phyloP scores from a whole-genome alignment of 2,113 vertebrate species.

The Trichechus manatus region DNA sequence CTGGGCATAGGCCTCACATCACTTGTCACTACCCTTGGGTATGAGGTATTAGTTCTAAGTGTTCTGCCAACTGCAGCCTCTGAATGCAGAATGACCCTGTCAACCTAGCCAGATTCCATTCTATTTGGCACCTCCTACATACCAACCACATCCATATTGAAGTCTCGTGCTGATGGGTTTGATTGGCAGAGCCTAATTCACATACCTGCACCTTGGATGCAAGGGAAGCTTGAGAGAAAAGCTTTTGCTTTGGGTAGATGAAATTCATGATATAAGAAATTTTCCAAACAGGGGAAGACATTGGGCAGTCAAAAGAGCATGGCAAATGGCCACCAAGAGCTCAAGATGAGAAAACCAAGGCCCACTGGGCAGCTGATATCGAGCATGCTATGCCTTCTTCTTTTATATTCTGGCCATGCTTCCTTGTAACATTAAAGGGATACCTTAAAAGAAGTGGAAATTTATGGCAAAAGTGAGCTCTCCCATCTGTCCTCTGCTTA shows the following conservation, averaged over 20 bases:
- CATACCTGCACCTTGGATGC: not conserved
- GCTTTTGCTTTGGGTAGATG: not conserved
- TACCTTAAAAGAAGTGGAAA: constrained; percentile 76
- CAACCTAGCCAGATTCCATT: not conserved
- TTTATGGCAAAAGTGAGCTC: constrained; percentile 54
- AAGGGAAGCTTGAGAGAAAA: not conserved
- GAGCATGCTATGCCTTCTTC: not conserved
- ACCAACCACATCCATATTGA: not conserved
- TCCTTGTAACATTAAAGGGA: constrained; percentile 13
- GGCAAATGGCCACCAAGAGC: not conserved
- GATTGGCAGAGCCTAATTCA: not conserved
- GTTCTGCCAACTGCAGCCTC: not conserved
- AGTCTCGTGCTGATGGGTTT: not conserved
- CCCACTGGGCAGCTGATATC: not conserved
- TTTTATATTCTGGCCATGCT: not conserved
- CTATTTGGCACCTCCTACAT: not conserved
- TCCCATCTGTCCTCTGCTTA: constrained; percentile 36
- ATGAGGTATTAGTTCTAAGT: not conserved
- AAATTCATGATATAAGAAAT: not conserved
- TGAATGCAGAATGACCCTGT: not conserved
- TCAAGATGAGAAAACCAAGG: not conserved
- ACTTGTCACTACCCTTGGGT: not conserved
- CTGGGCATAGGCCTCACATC: not conserved
- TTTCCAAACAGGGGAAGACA: not conserved
- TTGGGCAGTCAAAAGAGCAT: not conserved